A percentile compares a stretch with the other conserved stretches of the same genome.
Conservation (phyloP, 2,113 vertebrate genomes). For the Chaetodon trifascialis region DNA sequence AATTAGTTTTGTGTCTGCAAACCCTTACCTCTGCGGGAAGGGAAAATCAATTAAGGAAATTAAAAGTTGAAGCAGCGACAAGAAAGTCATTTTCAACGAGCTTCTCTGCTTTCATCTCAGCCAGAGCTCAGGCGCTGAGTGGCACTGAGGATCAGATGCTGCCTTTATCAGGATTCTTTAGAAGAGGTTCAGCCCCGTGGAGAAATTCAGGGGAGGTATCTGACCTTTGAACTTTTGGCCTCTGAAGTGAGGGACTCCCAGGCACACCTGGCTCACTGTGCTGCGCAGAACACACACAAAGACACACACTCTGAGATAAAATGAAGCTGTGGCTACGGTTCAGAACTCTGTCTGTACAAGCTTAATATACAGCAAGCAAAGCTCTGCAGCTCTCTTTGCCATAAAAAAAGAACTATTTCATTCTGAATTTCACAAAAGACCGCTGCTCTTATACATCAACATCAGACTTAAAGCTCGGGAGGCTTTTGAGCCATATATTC, state of each 20-base stretch:
- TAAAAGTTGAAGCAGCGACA: constrained; percentile 79
- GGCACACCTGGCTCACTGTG: constrained; percentile 50
- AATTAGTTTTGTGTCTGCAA: constrained; percentile 81
- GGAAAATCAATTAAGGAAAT: constrained; percentile 83
- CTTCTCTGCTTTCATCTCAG: constrained; percentile 54
- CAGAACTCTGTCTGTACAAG: background rate
- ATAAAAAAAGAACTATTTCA: background rate
- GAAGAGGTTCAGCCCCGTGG: constrained; percentile 18
- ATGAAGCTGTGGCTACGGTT: background rate
- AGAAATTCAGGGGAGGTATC: constrained; percentile 16
- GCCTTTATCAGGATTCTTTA: constrained; percentile 33
- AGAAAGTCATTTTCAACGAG: constrained; percentile 72
- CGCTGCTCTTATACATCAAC: constrained; percentile 13
- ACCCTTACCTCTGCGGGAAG: constrained; percentile 73
- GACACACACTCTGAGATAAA: constrained; percentile 18
- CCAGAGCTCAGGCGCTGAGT: background rate
- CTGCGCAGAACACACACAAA: constrained; percentile 20
- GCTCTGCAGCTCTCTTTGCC: background rate
- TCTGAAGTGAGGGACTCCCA: constrained; percentile 32
- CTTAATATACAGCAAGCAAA: constrained; percentile 2
- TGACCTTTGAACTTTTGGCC: constrained; percentile 61
- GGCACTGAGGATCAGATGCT: constrained; percentile 51
- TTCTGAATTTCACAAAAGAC: constrained; percentile 7
- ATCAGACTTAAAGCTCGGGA: background rate
- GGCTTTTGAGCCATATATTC: background rate